These are phyloP conservation scores for Eumerus sabulonum DNA, from an alignment of 2,888 invertebrate genomes.

Conservation along the genomic window DNA sequence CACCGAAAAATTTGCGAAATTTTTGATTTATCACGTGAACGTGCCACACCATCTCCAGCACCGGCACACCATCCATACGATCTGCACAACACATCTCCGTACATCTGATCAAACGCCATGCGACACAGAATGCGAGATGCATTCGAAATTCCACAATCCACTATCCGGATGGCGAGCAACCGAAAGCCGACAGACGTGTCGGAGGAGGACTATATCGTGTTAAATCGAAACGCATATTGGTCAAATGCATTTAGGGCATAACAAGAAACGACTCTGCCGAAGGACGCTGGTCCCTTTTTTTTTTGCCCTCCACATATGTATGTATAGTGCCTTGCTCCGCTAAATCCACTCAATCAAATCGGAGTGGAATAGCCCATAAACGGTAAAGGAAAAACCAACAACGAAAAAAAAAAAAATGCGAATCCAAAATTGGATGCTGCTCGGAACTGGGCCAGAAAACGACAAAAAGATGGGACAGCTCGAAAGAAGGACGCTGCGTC, in stretches of 20 bases:
- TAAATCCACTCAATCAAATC: slow-evolving; percentile 41
- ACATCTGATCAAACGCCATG: not conserved
- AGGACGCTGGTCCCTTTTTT: not conserved
- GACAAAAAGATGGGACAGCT: slow-evolving; percentile 33
- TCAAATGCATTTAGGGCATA: slow-evolving; percentile 60
- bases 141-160: slow-evolving; percentile 54
- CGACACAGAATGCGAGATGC: slow-evolving; percentile 51
- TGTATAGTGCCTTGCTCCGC: slow-evolving; percentile 8
- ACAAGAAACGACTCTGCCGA: slow-evolving; percentile 9
- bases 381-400: slow-evolving; percentile 27
- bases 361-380: slow-evolving; percentile 46
- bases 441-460: not conserved
- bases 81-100: no score
- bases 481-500: slow-evolving; percentile 49
- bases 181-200: slow-evolving; percentile 59
- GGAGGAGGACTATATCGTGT: slow-evolving; percentile 48
- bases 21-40: slow-evolving; percentile 67
- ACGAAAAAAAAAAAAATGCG: slow-evolving; percentile 6
- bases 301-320: not conserved
- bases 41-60: slow-evolving; percentile 19
- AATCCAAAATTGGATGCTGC: slow-evolving; percentile 17
- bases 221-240: slow-evolving; percentile 68
- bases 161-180: no score
- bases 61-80: no score
- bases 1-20: slow-evolving; percentile 67